Conservation (phyloP, 2,888 invertebrate species). For the Rhingia campestris region DNA sequence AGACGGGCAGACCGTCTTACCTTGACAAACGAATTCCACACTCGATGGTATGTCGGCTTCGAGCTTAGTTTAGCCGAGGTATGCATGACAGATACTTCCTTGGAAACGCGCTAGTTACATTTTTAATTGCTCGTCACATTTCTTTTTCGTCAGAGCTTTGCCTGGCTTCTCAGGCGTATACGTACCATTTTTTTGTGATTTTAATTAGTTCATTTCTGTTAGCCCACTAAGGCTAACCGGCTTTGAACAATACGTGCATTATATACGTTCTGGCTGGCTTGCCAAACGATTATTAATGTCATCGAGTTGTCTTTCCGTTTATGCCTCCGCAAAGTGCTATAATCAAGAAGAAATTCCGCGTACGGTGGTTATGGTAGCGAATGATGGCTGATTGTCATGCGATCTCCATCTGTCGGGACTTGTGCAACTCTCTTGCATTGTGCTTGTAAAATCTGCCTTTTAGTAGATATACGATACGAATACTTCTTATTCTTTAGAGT, state of each 20-base stretch:
- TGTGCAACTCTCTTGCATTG: slow-evolving; percentile 20
- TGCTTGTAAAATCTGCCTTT: slow-evolving; percentile 14
- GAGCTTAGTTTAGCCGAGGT: background rate
- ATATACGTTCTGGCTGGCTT: slow-evolving; percentile 23
- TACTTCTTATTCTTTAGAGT: slow-evolving; percentile 8
- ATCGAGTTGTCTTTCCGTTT: slow-evolving; percentile 30
- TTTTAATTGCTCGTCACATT: slow-evolving; percentile 49
- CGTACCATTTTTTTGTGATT: slow-evolving; percentile 18
- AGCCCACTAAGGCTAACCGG: slow-evolving; percentile 2
- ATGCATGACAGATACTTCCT: slow-evolving; percentile 15
- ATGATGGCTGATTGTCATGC: slow-evolving; percentile 52
- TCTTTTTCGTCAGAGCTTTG: slow-evolving; percentile 5
- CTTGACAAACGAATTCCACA: too few relatives aligned
- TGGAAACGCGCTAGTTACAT: slow-evolving; percentile 50
- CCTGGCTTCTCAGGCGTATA: slow-evolving; percentile 53
- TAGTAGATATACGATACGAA: background rate
- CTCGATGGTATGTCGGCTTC: too few relatives aligned
- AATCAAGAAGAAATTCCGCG: slow-evolving; percentile 25
- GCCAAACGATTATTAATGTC: slow-evolving; percentile 45
- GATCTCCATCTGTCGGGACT: slow-evolving; percentile 35
- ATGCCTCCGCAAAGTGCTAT: slow-evolving; percentile 9
- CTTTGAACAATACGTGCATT: background rate
- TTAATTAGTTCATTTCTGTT: slow-evolving; percentile 42
- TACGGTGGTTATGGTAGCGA: slow-evolving; percentile 20
- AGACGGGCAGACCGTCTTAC: too few relatives aligned